Evolutionary conservation across 2,888 invertebrate genomes (phyloP), one percentile per base, ranked within the genome.

Genomic region (Acrobeloides nanus): DNA sequence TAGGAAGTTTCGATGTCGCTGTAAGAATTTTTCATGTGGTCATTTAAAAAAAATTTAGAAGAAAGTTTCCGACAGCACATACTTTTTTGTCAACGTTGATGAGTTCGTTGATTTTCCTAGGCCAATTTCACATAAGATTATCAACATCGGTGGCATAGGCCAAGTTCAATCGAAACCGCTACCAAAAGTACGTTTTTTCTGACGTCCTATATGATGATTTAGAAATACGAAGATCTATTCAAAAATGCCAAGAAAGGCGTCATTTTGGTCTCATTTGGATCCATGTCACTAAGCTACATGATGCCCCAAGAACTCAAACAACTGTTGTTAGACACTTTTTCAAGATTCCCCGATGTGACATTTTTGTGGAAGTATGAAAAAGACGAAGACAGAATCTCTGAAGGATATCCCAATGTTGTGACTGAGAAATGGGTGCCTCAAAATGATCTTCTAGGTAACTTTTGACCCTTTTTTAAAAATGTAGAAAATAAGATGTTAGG

Each of bases 321-420:
- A 6, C 41, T 48, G 4, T 54, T 58, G 21, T 33, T 57, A 34
- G 39, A 60, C 18, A 57, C 58, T 10, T 57, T 59, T 20, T 27
- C 53, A 21, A 15, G 49, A 20, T 56, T 56, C 35, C 53, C 56
- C 10, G 48, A 45, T 15, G 38, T 37, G 8, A 45, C 35, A n/a
- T 38, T 60, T 21, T 8, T 53, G n/a, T n/a, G n/a, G n/a, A n/a
- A n/a, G n/a, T n/a, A n/a, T n/a, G n/a, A n/a, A n/a, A n/a, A n/a
- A n/a, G 10, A 53, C 51, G 53, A 53, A 53, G 18, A 53, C 52
- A 26, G 53, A 53, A 33, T 42, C 27, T 18, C 31, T 20, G 18
- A 52, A 51, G 18, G 27, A 51, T n/a, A n/a, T n/a, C n/a, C n/a
- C n/a, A n/a, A n/a, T n/a, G n/a, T n/a, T n/a, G n/a, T n/a, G n/a